Conservation (phyloP, 2,888 invertebrate genomes). For the Liopterus haemorrhoidalis region DNA sequence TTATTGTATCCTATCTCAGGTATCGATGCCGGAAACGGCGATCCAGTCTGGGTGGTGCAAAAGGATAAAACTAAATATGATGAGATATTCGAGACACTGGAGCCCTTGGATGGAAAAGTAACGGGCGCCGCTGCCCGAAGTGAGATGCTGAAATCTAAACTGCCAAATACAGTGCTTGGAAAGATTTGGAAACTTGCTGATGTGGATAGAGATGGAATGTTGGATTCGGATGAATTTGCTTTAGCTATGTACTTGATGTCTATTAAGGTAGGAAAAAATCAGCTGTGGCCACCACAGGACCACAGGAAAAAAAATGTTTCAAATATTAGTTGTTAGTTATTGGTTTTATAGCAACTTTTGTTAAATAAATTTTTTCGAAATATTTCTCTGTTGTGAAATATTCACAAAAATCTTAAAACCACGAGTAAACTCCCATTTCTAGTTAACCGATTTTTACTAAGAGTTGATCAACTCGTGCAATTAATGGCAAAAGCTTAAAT, state of each 20-base stretch:
- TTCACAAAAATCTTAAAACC: no score
- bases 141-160: constrained; percentile 94
- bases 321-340: no score
- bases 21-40: constrained; percentile 91
- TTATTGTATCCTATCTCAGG: no score
- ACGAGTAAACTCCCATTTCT: no score
- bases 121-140: constrained; percentile 85
- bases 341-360: no score
- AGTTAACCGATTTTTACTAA: no score
- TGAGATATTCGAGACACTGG: constrained; percentile 67
- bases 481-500: no score
- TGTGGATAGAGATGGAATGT: constrained; percentile 87
- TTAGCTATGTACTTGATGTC: constrained; percentile 92
- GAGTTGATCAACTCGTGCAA: no score
- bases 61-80: constrained; percentile 83
- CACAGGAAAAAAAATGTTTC: no score
- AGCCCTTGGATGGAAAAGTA: constrained; percentile 86
- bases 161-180: constrained; percentile 92
- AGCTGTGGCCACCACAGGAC: no score
- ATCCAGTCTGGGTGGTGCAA: constrained; percentile 94
- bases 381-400: no score
- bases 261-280: constrained; percentile 78
- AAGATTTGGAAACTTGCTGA: constrained; percentile 97
- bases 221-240: constrained; percentile 94
- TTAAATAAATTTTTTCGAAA: no score